Evolutionary conservation across 2,113 vertebrate species (phyloP).

Genomic region (Ciconia maguari): DNA sequence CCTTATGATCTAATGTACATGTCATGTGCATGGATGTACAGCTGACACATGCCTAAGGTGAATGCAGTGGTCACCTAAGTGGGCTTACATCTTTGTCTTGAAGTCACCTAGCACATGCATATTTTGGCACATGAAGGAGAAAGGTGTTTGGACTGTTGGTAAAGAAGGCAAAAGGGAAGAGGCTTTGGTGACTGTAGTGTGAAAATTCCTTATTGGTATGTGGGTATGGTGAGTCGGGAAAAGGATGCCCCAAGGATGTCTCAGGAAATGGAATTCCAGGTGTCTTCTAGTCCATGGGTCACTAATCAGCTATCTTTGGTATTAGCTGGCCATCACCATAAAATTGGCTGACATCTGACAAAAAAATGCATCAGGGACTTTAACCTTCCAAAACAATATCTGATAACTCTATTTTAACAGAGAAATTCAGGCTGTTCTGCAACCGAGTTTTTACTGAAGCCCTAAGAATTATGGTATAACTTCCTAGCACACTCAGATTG

Average conservation of each 20-base stretch:
- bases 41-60: neutral
- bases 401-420: neutral
- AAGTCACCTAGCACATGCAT: neutral
- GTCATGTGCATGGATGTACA: neutral
- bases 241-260: neutral
- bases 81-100: neutral
- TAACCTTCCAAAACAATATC: neutral
- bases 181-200: neutral
- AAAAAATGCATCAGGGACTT: neutral
- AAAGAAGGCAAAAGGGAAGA: neutral
- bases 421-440: neutral
- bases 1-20: neutral
- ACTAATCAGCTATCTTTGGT: neutral
- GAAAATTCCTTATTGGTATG: neutral
- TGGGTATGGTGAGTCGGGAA: neutral
- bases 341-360: neutral
- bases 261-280: neutral
- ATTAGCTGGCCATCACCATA: neutral
- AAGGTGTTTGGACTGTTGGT: neutral
- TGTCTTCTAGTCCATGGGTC: neutral
- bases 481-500: neutral
- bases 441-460: neutral
- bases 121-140: neutral
- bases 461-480: neutral
- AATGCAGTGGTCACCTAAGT: neutral